phyloP scores from a whole-genome alignment of 2,797 vertebrate genomes.

The Manis crassicaudata region DNA sequence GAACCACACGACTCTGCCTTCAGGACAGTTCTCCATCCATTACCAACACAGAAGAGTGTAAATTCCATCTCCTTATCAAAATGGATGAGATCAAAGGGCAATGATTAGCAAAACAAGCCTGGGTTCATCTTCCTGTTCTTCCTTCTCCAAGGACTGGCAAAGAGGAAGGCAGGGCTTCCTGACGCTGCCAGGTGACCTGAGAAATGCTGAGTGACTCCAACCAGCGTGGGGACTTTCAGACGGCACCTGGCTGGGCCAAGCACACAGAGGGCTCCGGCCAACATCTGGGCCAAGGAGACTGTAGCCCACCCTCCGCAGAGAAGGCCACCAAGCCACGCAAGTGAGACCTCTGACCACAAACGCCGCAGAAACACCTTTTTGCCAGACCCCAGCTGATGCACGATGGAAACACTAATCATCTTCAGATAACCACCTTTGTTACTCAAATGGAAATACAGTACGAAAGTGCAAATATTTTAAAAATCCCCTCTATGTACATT shows the following conservation, averaged over 20 bases:
- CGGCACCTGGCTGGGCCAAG: not conserved
- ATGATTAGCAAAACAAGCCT: not conserved
- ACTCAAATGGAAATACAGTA: not conserved
- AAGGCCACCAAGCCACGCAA: not conserved
- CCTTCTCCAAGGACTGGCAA: not conserved
- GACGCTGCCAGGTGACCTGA: not conserved
- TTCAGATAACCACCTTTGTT: not conserved
- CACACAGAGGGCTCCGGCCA: not conserved
- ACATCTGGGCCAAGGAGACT: accelerated
- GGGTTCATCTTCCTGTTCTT: not conserved
- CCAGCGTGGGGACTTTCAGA: not conserved
- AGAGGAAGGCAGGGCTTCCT: not conserved
- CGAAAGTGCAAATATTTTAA: not conserved
- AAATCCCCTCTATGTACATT: conserved; percentile 20
- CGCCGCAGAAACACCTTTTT: not conserved
- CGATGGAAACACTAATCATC: not conserved
- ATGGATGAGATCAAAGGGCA: not conserved
- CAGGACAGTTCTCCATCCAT: not conserved
- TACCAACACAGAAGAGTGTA: not conserved
- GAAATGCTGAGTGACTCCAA: not conserved
- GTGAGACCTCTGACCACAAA: not conserved
- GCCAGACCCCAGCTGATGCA: not conserved
- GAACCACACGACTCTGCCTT: not conserved
- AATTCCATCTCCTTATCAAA: not conserved
- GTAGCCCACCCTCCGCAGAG: accelerated